Conservation (phyloP, 2,888 invertebrate genomes). For the Epistrophe grossulariae region DNA sequence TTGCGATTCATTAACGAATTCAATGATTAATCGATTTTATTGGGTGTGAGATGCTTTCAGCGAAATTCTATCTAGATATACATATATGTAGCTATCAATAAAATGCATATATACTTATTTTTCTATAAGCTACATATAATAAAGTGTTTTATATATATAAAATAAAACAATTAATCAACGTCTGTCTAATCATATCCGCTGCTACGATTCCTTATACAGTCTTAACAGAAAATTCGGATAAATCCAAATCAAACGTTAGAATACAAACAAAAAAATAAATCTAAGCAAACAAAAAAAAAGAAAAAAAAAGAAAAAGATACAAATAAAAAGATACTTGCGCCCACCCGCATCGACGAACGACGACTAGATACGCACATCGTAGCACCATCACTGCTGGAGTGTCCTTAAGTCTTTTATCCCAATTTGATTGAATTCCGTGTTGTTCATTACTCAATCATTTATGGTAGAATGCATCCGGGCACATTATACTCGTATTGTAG, state of each 20-base stretch:
- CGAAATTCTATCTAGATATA: neutral
- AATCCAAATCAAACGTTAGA: conserved; percentile 21
- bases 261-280: neutral
- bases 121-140: neutral
- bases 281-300: neutral
- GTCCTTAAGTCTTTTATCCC: conserved; percentile 23
- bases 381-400: neutral
- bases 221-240: conserved; percentile 19
- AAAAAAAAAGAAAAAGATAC: neutral
- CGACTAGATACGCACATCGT: neutral
- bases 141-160: conserved; percentile 8
- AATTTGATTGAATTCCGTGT: conserved; percentile 40
- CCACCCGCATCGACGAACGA: neutral
- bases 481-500: conserved; percentile 2
- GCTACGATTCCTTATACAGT: conserved; percentile 4
- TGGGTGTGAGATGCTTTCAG: conserved; percentile 46
- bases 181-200: conserved; percentile 34
- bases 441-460: conserved; percentile 70
- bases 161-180: conserved; percentile 56
- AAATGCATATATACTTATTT: neutral
- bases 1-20: conserved; percentile 53
- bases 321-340: conserved; percentile 20
- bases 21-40: conserved; percentile 66
- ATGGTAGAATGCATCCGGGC: conserved; percentile 54
- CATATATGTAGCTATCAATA: neutral